Conservation (phyloP, 2,888 invertebrate species). For the Eupelmus urozonus region DNA sequence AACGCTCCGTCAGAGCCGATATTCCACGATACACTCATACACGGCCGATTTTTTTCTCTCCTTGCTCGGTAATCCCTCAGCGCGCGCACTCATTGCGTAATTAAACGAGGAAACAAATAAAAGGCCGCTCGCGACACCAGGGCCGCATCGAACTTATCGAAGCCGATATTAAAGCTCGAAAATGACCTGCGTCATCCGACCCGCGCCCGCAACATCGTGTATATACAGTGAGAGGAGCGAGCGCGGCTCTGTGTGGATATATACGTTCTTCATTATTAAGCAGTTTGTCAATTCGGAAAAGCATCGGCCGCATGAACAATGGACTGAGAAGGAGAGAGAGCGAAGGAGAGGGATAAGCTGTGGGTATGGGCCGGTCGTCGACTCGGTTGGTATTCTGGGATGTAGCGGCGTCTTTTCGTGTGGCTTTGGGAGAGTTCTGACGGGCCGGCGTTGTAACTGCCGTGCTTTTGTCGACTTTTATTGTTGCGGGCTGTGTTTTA, state of each 20-base stretch:
- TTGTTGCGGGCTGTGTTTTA: too few species aligned
- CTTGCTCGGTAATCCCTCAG: background rate
- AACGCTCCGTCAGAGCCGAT: conserved; percentile 50
- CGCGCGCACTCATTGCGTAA: conserved; percentile 56
- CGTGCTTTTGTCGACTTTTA: too few species aligned
- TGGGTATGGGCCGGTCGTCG: conserved; percentile 39
- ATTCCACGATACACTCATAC: conserved; percentile 32
- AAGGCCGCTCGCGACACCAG: conserved; percentile 53
- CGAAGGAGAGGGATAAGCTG: background rate
- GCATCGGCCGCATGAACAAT: conserved; percentile 51
- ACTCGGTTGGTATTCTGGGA: conserved; percentile 43
- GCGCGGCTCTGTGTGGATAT: background rate
- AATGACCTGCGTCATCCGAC: conserved; percentile 58
- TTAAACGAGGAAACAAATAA: conserved; percentile 57
- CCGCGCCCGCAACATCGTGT: too few species aligned
- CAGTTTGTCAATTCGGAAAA: conserved; percentile 59
- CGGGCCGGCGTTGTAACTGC: too few species aligned
- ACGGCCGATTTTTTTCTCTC: conserved; percentile 42
- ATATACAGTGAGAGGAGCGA: conserved; percentile 4
- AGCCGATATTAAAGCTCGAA: conserved; percentile 45
- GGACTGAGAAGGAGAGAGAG: background rate
- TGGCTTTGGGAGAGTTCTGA: too few species aligned
- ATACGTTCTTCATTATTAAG: conserved; percentile 54
- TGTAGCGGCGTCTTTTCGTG: too few species aligned
- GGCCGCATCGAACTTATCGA: conserved; percentile 19